Base-by-base conservation (phyloP, 2,797 vertebrate species). In the Hozukius guyotensis region DNA sequence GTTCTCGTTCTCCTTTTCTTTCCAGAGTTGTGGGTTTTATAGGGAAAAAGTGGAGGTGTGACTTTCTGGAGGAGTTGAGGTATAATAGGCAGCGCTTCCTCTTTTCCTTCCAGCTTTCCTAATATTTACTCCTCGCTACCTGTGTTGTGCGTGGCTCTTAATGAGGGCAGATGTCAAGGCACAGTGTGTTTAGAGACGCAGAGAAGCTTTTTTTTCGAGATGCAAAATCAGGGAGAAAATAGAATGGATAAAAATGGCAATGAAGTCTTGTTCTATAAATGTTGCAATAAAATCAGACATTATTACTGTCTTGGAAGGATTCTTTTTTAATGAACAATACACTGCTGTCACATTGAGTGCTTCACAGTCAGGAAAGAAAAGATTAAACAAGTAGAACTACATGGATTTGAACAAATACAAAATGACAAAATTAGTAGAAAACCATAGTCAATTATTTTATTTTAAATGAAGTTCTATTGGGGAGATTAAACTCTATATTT, bases 101-200 rank as follows among this genome's bases (percentile, higher is more conserved):
- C 77, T 85, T 82, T 89, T 85, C 72, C 83, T 88, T 75, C n/a
- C 62, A 84, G 85, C 73, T 85, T 87, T 88, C 83, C 86, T 90
- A 85, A 92, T 91, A 92, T 93, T 89, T 90, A 87, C 82, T 86
- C 75, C 59, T 81, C 78, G 78, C 85, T 88, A 87, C 86, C 81
- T 88, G 87, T 84, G 85, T 89, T 89, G 82, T 77, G 76, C 68
- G 4, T 78, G 86, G 84, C 88, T 87, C 83, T 88, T 94, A 93
- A 95, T 93, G 92, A 94, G 94, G 91, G 93, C 91, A 94, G 91
- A 92, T 94, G 92, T 94, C 93, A 94, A 85, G 88, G 76, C 87
- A 74, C 38, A 49, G 85, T 79, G 77, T 87, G 87, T 88, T 94
- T 88, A 89, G 75, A 90, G 76, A 84, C 24, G 67, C 72, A 57